Base-by-base conservation (phyloP, 2,113 vertebrate species). In the Amblyornis subalaris region DNA sequence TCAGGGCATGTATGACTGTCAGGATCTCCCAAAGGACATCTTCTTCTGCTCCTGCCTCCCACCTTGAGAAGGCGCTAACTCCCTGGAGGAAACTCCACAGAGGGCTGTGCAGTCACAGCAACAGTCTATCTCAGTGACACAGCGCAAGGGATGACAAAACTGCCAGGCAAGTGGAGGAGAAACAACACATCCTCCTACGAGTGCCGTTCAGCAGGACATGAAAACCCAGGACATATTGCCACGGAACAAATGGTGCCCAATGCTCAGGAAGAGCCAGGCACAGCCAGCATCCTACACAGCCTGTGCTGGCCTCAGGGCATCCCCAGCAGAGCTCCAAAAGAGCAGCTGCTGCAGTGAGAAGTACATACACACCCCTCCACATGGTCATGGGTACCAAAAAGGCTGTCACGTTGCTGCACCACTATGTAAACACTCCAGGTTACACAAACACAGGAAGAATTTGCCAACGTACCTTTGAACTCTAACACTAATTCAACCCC, bases 331-430 rank as follows among this genome's bases (percentile, higher is more conserved):
- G 48, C 12, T n/a, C 35, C 48, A 61, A 66, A 45, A 26, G 8
- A 62, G 45, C 29, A 62, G 12, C 6, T 70, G 28, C 15, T 40
- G 50, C 60, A 83, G 36, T 3, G 5, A n/a, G 29, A 57, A 38
- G 25, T 4, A 29, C 17, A 6, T 0, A 33, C 31, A 19, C 45
- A 28, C 22, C 71, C 53, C 61, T 51, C 25, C 35, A 62, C 9
- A 5, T 0, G 2, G 35, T 13, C 28, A 9, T 0, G 14, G 29
- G 16, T 10, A 22, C 18, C 66, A 61, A 7, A 51, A 74, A 42
- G 45, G 22, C 47, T 29, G 44, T 10, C 19, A 29, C 0, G 0
- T 16, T 54, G 38, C 62, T 53, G 57, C 24, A 74, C 35, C 0
- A 0, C 47, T 57, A 35, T 2, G 15, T 35, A 44, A 47, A 31